Percentiles rank a stretch among this genome's conserved stretches.
Conservation (phyloP, 2,113 vertebrate genomes). For the Gopherus flavomarginatus region DNA sequence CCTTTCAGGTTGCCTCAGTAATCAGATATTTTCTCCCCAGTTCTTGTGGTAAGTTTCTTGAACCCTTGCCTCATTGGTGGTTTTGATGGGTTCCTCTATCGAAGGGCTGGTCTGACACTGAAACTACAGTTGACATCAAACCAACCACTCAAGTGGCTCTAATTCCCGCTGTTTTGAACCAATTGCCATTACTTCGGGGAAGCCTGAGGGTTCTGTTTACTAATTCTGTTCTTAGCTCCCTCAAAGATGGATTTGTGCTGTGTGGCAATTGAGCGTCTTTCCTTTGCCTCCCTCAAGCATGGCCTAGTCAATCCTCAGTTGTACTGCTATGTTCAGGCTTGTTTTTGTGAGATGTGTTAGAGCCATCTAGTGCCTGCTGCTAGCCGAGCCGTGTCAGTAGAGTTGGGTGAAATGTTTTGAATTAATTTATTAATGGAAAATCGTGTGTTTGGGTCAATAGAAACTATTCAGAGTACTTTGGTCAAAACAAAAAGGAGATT, state of each 20-base stretch:
- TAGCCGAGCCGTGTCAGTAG: background rate
- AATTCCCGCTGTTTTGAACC: background rate
- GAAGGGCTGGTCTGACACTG: background rate
- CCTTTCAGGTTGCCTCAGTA: fast-evolving
- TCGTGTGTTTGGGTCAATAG: background rate
- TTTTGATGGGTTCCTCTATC: background rate
- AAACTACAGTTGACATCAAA: background rate
- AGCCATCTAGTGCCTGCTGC: background rate
- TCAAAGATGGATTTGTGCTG: background rate
- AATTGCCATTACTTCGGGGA: background rate
- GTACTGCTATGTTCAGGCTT: background rate
- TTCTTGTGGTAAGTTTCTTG: background rate
- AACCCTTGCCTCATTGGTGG: background rate
- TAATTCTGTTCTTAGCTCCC: background rate
- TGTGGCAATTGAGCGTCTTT: background rate
- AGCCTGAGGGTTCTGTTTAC: background rate
- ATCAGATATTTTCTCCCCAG: background rate
- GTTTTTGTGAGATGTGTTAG: background rate
- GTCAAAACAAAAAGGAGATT: too few relatives aligned
- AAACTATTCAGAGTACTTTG: too few relatives aligned
- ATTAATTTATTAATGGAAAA: background rate
- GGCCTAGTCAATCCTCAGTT: background rate
- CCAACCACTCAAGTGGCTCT: background rate
- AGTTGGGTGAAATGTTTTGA: background rate
- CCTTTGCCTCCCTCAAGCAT: background rate